phyloP scores from a whole-genome alignment of 2,888 invertebrate species.

The Lucinisca nassula region DNA sequence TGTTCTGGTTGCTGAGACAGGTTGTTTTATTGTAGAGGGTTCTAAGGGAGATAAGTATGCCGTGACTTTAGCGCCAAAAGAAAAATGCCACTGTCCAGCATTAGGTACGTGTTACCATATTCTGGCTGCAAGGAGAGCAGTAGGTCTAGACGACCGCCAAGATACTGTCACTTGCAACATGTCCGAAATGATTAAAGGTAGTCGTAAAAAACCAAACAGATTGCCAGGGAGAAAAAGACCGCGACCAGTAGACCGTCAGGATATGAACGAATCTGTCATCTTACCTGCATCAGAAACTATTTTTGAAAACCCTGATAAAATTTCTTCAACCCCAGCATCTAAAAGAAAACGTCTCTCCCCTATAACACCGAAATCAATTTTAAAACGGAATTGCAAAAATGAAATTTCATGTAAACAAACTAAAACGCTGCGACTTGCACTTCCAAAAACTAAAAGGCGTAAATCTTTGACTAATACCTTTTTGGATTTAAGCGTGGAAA shows the following conservation, averaged over 20 bases:
- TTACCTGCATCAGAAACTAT: neutral
- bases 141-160: neutral
- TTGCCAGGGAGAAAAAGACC: neutral
- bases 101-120: neutral
- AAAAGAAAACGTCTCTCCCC: neutral
- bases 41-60: neutral
- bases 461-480: neutral
- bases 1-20: neutral
- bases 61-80: neutral
- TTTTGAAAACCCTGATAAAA: neutral
- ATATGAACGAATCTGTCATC: neutral
- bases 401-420: neutral
- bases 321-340: neutral
- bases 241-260: neutral
- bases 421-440: neutral
- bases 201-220: neutral
- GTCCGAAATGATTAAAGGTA: neutral
- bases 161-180: neutral
- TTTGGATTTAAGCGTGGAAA: neutral
- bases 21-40: neutral
- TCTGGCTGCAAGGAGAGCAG: neutral
- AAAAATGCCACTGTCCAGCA: neutral
- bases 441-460: neutral
- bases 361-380: neutral
- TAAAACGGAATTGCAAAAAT: neutral